Evolutionary conservation across 2,888 invertebrate species (phyloP).

Genomic region (Eupithecia dodoneata): DNA sequence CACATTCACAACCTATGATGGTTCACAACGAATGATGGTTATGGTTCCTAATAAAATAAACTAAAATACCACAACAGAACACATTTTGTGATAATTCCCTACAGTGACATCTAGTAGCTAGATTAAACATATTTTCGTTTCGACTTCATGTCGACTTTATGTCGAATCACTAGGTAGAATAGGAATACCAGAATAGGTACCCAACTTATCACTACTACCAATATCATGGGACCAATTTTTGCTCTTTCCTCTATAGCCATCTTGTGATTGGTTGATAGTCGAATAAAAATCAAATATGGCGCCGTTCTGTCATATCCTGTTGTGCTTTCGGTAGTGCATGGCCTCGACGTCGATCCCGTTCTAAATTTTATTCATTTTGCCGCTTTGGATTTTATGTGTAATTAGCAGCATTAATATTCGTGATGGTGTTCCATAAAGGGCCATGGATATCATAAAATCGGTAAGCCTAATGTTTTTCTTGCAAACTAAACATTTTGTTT

Average conservation of each 20-base stretch:
- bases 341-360: conserved; percentile 76
- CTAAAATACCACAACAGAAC: no score
- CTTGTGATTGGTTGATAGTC: conserved; percentile 61
- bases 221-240: background rate
- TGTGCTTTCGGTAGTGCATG: conserved; percentile 76
- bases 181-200: background rate
- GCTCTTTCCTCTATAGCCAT: conserved; percentile 44
- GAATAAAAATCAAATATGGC: conserved; percentile 67
- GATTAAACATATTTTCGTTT: background rate
- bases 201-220: background rate
- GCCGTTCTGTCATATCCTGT: conserved; percentile 83
- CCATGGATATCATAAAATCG: conserved; percentile 86
- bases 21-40: no score
- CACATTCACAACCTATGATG: no score
- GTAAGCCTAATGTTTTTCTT: conserved; percentile 72
- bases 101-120: background rate
- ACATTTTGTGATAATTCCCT: background rate
- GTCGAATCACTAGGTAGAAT: background rate
- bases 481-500: conserved; percentile 74
- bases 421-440: conserved; percentile 83
- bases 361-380: conserved; percentile 67
- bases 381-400: conserved; percentile 70
- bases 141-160: background rate
- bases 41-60: no score
- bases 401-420: conserved; percentile 76